Percentiles rank a stretch among this genome's conserved stretches.
These are phyloP conservation scores for Pegoplata infirma DNA, from an alignment of 2,888 invertebrate species.

Conservation along the genomic window DNA sequence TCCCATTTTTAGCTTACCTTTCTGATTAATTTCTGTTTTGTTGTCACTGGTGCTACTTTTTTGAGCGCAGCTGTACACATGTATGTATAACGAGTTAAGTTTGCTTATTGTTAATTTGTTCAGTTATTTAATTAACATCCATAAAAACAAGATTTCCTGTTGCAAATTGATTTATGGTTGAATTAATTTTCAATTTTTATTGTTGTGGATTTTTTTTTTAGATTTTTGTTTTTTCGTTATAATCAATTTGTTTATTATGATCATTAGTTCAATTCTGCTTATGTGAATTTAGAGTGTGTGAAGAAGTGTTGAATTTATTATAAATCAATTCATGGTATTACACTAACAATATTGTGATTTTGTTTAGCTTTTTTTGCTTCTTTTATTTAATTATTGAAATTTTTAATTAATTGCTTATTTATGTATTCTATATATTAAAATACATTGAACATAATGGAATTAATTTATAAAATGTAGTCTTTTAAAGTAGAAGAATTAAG, in stretches of 20 bases:
- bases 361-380: too few relatives aligned
- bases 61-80: constrained; percentile 1
- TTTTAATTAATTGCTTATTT: neutral
- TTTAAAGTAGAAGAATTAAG: too few relatives aligned
- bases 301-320: constrained; percentile 26
- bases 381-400: neutral
- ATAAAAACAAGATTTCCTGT: constrained; percentile 65
- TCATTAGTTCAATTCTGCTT: constrained; percentile 28
- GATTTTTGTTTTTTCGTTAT: neutral
- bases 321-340: constrained; percentile 10
- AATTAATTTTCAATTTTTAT: constrained; percentile 50
- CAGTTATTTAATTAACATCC: constrained; percentile 63
- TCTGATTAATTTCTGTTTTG: too few relatives aligned
- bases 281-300: constrained; percentile 22
- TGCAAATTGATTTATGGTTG: constrained; percentile 65
- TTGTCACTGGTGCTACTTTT: too few relatives aligned
- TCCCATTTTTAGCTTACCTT: too few relatives aligned
- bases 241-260: constrained; percentile 50
- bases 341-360: neutral
- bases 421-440: neutral
- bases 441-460: neutral
- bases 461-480: neutral
- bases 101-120: constrained; percentile 51
- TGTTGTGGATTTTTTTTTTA: constrained; percentile 15
- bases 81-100: constrained; percentile 9